Evolutionary conservation across 2,113 vertebrate species (phyloP).

Genomic region (Lophochroa leadbeateri): DNA sequence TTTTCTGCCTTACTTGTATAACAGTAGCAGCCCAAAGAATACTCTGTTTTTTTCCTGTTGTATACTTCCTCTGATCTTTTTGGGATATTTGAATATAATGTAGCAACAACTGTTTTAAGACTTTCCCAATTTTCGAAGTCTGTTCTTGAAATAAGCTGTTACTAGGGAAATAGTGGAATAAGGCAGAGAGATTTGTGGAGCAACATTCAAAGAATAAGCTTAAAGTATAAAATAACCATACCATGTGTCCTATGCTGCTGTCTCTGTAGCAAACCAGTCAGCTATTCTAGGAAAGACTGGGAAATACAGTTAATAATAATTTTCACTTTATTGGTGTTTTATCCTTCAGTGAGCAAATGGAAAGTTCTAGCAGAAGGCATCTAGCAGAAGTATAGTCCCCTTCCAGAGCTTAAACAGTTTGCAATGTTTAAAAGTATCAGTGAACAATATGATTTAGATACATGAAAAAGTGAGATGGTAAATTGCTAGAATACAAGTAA

Average conservation of each 20-base stretch:
- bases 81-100: neutral
- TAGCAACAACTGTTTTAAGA: neutral
- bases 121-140: neutral
- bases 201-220: neutral
- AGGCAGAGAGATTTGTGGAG: neutral
- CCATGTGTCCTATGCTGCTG: neutral
- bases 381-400: neutral
- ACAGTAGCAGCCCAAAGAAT: neutral
- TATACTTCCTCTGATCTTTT: neutral
- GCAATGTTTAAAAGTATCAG: neutral
- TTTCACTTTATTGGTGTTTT: neutral
- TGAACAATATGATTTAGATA: neutral
- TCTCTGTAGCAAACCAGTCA: neutral
- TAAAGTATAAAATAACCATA: neutral
- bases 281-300: neutral
- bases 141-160: neutral
- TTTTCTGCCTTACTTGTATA: neutral
- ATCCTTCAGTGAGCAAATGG: neutral
- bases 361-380: neutral
- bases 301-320: neutral
- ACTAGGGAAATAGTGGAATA: neutral
- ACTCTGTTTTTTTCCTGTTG: fast-evolving
- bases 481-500: neutral
- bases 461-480: neutral
- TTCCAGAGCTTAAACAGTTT: neutral